phyloP scores from a whole-genome alignment of 2,113 vertebrate species.

The Suncus etruscus region DNA sequence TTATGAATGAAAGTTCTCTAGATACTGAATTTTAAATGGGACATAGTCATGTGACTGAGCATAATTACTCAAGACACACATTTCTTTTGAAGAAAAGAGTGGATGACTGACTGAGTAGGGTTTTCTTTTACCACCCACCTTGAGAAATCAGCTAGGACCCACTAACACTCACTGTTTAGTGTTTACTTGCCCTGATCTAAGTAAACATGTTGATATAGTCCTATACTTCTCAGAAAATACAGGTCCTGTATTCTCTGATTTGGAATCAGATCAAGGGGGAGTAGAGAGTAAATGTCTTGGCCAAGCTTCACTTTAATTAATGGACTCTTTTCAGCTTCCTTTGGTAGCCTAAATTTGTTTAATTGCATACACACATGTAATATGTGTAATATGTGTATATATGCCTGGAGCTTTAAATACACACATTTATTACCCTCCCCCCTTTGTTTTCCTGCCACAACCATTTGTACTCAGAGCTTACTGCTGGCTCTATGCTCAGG shows the following conservation, averaged over 20 bases:
- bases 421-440: too few relatives aligned
- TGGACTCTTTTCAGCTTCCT: constrained; percentile 46
- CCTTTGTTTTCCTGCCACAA: too few relatives aligned
- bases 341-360: constrained; percentile 39
- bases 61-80: constrained; percentile 24
- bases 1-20: background rate
- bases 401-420: background rate
- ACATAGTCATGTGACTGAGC: constrained; percentile 17
- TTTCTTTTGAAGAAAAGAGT: constrained; percentile 62
- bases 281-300: constrained; percentile 59
- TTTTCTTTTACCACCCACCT: constrained; percentile 81
- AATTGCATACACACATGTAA: background rate
- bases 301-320: constrained; percentile 4
- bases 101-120: constrained; percentile 67
- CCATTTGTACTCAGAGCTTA: too few relatives aligned
- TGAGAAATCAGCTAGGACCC: constrained; percentile 76
- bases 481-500: too few relatives aligned
- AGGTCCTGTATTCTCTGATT: constrained; percentile 55
- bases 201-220: constrained; percentile 55
- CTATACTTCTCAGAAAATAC: constrained; percentile 59
- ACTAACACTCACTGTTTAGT: constrained; percentile 75
- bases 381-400: background rate
- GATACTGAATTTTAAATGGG: constrained; percentile 25
- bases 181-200: constrained; percentile 49
- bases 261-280: constrained; percentile 74